Percentiles rank a stretch among this genome's conserved stretches.
These are phyloP conservation scores for Bellardia bayeri DNA, from an alignment of 2,888 invertebrate species.

Conservation along the genomic window DNA sequence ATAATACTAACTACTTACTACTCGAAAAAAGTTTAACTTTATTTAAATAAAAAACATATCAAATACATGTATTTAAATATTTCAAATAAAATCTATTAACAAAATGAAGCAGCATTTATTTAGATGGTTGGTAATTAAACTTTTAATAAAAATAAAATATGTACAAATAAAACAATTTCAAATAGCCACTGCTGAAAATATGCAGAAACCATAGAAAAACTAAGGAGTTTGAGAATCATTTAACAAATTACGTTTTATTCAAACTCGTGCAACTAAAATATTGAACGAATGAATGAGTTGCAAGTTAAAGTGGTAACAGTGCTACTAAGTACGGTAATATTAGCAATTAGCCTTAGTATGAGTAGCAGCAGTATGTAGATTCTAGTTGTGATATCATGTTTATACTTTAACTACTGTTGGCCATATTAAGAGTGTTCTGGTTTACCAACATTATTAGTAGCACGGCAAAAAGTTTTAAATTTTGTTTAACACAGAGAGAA, in stretches of 20 bases:
- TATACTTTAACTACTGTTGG: conserved; percentile 8
- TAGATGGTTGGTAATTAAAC: conserved; percentile 67
- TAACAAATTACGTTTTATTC: conserved; percentile 12
- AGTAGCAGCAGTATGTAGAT: neutral
- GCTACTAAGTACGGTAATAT: neutral
- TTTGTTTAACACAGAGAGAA: neutral
- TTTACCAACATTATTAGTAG: conserved; percentile 48
- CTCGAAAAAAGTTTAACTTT: neutral
- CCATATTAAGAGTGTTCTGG: conserved; percentile 42
- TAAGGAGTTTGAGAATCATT: conserved; percentile 11
- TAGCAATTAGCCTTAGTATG: neutral
- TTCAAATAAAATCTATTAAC: conserved; percentile 53
- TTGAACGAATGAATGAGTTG: neutral
- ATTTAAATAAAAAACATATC: neutral
- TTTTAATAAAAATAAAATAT: conserved; percentile 32
- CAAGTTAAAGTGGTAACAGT: neutral
- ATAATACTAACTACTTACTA: neutral
- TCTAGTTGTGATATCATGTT: neutral
- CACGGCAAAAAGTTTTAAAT: neutral
- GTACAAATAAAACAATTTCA: conserved; percentile 4
- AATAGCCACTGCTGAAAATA: neutral
- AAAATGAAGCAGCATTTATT: conserved; percentile 59
- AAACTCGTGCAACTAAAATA: neutral
- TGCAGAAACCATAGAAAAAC: neutral
- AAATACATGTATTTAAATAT: conserved; percentile 8